Conservation (phyloP, 2,113 vertebrate species). For the Phalacrocorax carbo region DNA sequence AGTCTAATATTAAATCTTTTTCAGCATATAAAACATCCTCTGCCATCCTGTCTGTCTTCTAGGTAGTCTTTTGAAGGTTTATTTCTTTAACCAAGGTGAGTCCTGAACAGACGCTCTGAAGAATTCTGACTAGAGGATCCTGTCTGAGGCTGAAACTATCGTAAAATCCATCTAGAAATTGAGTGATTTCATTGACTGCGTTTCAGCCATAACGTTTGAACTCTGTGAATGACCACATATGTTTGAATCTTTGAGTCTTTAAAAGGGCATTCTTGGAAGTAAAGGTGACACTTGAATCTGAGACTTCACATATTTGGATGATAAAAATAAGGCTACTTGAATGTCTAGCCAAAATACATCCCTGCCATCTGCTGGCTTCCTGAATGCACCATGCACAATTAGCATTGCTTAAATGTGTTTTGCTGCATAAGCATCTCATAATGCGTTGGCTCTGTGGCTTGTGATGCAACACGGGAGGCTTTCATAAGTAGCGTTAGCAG, state of each 20-base stretch:
- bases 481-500: background rate
- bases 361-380: background rate
- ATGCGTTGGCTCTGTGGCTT: background rate
- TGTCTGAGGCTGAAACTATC: background rate
- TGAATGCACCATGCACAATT: background rate
- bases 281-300: background rate
- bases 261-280: background rate
- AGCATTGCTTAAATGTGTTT: background rate
- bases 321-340: background rate
- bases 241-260: background rate
- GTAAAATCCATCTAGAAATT: background rate
- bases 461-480: background rate
- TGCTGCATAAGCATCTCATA: background rate
- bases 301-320: background rate
- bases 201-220: background rate
- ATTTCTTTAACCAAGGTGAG: background rate
- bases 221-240: background rate
- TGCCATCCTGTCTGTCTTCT: background rate
- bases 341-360: background rate
- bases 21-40: background rate
- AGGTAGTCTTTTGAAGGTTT: background rate
- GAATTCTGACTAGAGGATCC: background rate
- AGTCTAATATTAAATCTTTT: background rate
- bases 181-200: background rate
- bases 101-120: background rate